phyloP scores from a whole-genome alignment of 2,888 invertebrate species.

The Apotomis betuletana region DNA sequence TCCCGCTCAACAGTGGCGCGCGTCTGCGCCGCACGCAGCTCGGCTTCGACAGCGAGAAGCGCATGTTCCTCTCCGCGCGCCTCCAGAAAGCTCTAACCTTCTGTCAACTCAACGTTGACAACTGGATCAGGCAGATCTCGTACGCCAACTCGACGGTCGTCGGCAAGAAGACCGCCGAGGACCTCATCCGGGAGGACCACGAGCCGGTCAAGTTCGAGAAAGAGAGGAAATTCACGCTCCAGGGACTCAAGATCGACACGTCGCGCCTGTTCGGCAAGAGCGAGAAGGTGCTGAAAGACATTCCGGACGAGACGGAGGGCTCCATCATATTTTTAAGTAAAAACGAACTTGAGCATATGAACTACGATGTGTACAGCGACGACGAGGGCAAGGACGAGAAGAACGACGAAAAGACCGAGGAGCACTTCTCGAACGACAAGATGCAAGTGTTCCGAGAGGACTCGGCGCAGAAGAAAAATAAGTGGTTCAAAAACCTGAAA shows the following conservation, averaged over 20 bases:
- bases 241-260: conserved; percentile 79
- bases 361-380: conserved; percentile 81
- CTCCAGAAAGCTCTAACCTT: conserved; percentile 86
- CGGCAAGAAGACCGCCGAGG: conserved; percentile 79
- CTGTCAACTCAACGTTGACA: conserved; percentile 86
- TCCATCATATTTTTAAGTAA: conserved; percentile 87
- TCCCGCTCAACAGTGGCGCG: conserved; percentile 71
- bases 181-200: conserved; percentile 81
- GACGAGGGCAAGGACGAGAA: conserved; percentile 80
- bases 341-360: conserved; percentile 86
- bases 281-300: conserved; percentile 79
- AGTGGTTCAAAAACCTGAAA: conserved; percentile 87
- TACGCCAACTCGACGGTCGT: conserved; percentile 73
- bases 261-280: conserved; percentile 80
- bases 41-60: conserved; percentile 85
- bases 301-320: conserved; percentile 85
- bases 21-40: conserved; percentile 83
- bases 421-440: conserved; percentile 75
- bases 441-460: conserved; percentile 81
- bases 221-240: conserved; percentile 79
- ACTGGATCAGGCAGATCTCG: conserved; percentile 85
- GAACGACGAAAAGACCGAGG: conserved; percentile 69
- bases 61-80: conserved; percentile 85
- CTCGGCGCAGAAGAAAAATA: conserved; percentile 81
- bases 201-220: conserved; percentile 80